These are phyloP conservation scores for Bufotes viridis DNA, from an alignment of 2,797 vertebrate species.

Conservation along the genomic window DNA sequence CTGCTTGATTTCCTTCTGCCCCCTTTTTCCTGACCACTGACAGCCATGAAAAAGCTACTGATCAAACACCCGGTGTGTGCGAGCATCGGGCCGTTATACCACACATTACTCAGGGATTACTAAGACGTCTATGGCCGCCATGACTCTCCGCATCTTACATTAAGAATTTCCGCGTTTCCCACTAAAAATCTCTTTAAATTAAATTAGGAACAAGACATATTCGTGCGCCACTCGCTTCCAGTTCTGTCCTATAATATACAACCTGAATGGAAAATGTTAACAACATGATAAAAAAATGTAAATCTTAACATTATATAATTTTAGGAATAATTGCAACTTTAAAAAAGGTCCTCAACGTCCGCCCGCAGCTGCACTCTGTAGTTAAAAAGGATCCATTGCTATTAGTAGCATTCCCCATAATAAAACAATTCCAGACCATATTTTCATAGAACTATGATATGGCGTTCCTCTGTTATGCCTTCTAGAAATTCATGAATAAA, in stretches of 20 bases:
- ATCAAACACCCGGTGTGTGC: not conserved
- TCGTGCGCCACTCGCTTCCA: not conserved
- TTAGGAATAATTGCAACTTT: too few relatives aligned
- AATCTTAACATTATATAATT: too few relatives aligned
- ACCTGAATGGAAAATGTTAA: too few relatives aligned
- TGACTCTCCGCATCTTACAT: not conserved
- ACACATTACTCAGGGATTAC: constrained; percentile 33
- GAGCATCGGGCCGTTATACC: constrained; percentile 27
- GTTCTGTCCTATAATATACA: not conserved
- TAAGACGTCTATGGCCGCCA: not conserved
- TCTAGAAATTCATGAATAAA: too few relatives aligned
- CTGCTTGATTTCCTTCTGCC: constrained; percentile 61
- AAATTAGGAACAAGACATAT: constrained; percentile 25
- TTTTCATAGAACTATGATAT: too few relatives aligned
- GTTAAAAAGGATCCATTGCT: too few relatives aligned
- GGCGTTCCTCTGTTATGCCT: too few relatives aligned
- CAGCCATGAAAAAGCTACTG: constrained; percentile 6
- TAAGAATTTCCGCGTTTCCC: not conserved
- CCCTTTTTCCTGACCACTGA: constrained; percentile 15
- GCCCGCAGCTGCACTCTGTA: too few relatives aligned
- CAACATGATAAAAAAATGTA: too few relatives aligned
- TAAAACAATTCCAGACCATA: too few relatives aligned
- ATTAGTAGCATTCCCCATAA: too few relatives aligned
- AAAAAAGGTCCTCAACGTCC: too few relatives aligned
- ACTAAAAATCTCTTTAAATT: constrained; percentile 5